Conservation (phyloP, 2,888 invertebrate species). For the Tachina lurida region DNA sequence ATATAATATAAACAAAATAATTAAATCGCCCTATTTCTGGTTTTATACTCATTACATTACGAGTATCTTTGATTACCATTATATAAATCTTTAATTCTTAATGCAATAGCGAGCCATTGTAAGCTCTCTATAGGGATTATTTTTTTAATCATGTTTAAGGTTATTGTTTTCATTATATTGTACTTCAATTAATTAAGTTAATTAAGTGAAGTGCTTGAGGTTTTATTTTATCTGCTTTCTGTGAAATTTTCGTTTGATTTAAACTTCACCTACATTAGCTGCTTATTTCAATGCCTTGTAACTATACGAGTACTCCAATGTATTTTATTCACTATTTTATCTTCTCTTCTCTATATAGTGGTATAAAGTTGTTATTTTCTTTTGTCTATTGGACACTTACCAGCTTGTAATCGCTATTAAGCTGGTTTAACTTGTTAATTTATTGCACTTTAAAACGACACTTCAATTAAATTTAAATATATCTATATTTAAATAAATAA, state of each 20-base stretch:
- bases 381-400: constrained; percentile 66
- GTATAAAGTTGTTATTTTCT: constrained; percentile 48
- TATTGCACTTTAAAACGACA: constrained; percentile 64
- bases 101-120: not conserved
- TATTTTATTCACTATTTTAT: constrained; percentile 32
- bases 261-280: constrained; percentile 20
- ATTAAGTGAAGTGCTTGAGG: constrained; percentile 78
- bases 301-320: no score
- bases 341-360: constrained; percentile 43
- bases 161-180: constrained; percentile 62
- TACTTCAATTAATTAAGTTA: constrained; percentile 80
- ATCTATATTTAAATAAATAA: constrained; percentile 6
- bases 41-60: not conserved
- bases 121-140: constrained; percentile 10
- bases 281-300: constrained; percentile 2
- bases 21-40: not conserved
- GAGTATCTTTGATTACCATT: not conserved
- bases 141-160: not conserved
- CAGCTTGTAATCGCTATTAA: constrained; percentile 67
- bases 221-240: constrained; percentile 35
- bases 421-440: constrained; percentile 68
- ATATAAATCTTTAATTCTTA: not conserved
- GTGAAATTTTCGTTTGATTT: constrained; percentile 12
- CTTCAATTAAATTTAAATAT: constrained; percentile 61
- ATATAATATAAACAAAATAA: not conserved